phyloP scores from a whole-genome alignment of 1,140 invertebrate genomes.

The Frieseomelitta varia region DNA sequence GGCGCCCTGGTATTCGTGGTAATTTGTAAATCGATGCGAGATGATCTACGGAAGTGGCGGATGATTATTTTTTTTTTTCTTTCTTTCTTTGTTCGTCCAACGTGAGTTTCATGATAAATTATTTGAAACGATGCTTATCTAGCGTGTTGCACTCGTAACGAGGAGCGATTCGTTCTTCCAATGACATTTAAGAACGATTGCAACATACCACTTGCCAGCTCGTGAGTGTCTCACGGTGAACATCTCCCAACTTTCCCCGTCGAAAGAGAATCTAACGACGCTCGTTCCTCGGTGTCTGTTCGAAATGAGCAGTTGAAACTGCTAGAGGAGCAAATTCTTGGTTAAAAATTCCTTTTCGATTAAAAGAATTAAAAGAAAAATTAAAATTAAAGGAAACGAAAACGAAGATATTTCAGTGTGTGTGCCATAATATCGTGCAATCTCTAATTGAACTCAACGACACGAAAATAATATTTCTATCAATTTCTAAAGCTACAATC shows the following conservation, averaged over 20 bases:
- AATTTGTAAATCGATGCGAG: background rate
- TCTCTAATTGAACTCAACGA: too few relatives aligned
- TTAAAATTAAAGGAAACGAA: too few relatives aligned
- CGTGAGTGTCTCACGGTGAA: background rate
- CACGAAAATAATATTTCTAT: too few relatives aligned
- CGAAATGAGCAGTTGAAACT: too few relatives aligned
- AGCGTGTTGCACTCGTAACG: background rate
- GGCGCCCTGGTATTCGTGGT: background rate
- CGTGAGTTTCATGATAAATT: slow-evolving; percentile 8
- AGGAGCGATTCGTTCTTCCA: background rate
- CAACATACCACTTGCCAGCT: background rate
- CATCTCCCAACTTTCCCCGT: slow-evolving; percentile 1
- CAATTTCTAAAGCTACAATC: too few relatives aligned
- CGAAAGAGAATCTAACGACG: background rate
- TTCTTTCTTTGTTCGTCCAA: background rate
- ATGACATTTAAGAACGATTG: slow-evolving; percentile 7
- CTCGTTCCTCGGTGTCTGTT: too few relatives aligned
- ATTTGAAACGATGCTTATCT: slow-evolving; percentile 17
- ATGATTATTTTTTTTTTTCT: background rate
- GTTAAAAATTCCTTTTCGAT: background rate
- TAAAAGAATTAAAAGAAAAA: too few relatives aligned
- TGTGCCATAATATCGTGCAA: too few relatives aligned
- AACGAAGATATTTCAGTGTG: background rate
- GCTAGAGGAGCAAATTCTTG: too few relatives aligned
- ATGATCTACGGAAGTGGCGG: background rate